These are phyloP conservation scores for Tragelaphus buxtoni DNA, from an alignment of 2,113 vertebrate genomes.

Conservation along the genomic window DNA sequence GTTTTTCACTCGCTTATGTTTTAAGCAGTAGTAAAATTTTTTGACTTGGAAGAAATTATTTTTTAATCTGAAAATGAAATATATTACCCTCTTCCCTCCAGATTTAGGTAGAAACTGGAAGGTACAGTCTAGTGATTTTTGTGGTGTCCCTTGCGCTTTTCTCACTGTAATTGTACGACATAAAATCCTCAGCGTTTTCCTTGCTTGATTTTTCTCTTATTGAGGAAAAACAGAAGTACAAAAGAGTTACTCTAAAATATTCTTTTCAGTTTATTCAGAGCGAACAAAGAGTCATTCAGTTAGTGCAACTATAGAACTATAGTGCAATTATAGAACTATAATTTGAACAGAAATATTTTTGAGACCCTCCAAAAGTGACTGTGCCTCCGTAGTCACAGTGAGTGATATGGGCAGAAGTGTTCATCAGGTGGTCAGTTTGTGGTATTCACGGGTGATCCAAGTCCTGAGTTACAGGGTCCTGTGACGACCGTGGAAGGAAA, in stretches of 20 bases:
- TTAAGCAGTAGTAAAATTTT: not conserved
- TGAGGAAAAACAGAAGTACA: not conserved
- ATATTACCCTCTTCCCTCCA: not conserved
- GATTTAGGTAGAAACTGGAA: not conserved
- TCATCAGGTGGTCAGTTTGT: rapidly evolving
- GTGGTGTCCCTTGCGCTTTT: not conserved
- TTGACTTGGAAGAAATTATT: not conserved
- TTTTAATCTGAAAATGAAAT: not conserved
- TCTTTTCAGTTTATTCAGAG: not conserved
- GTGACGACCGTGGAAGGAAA: not conserved
- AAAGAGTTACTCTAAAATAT: not conserved
- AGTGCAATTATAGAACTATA: no score
- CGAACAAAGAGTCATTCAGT: rapidly evolving
- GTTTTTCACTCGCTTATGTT: not conserved
- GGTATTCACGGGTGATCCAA: rapidly evolving
- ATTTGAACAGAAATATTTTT: not conserved
- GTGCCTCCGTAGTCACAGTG: not conserved
- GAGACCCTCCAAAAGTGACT: not conserved
- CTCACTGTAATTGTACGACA: rapidly evolving
- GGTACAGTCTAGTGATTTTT: not conserved
- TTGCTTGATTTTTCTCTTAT: not conserved
- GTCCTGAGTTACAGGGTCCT: not conserved
- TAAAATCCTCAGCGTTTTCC: not conserved
- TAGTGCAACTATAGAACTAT: not conserved
- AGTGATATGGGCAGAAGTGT: rapidly evolving